These are phyloP conservation scores for Notarius quadriscutis DNA, from an alignment of 2,113 vertebrate genomes.

Conservation along the genomic window DNA sequence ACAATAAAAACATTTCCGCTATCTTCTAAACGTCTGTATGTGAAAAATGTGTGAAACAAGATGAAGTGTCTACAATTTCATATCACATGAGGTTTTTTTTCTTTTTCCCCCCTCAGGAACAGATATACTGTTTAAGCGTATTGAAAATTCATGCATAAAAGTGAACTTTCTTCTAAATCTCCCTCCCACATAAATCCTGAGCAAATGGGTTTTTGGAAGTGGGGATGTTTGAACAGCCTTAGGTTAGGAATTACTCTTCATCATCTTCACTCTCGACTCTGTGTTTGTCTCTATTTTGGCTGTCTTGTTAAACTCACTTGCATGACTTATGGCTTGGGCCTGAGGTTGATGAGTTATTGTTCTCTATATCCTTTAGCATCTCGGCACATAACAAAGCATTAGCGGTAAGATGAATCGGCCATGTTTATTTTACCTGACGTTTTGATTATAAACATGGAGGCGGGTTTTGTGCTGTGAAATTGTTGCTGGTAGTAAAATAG, in stretches of 20 bases:
- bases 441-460: constrained; percentile 1
- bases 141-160: constrained; percentile 4
- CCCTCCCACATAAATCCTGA: constrained; percentile 15
- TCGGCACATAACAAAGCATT: background rate
- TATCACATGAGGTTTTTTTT: background rate
- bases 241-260: constrained; percentile 47
- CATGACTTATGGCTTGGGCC: constrained; percentile 56
- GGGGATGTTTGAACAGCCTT: constrained; percentile 39
- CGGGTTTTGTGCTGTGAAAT: background rate
- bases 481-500: background rate
- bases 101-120: background rate
- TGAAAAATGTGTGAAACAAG: background rate
- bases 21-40: background rate
- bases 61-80: background rate
- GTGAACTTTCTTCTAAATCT: constrained; percentile 24
- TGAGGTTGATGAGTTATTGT: constrained; percentile 45
- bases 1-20: background rate
- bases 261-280: constrained; percentile 18
- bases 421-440: constrained; percentile 19
- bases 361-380: constrained; percentile 33
- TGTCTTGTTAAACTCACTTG: constrained; percentile 49
- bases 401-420: constrained; percentile 8
- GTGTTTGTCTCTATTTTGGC: constrained; percentile 41
- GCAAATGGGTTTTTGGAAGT: constrained; percentile 36
- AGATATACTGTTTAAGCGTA: background rate